A percentile compares a stretch with the other conserved stretches of the same genome.
These are phyloP conservation scores for Hippocampus guttulatus DNA, from an alignment of 2,113 vertebrate genomes.

Conservation along the genomic window DNA sequence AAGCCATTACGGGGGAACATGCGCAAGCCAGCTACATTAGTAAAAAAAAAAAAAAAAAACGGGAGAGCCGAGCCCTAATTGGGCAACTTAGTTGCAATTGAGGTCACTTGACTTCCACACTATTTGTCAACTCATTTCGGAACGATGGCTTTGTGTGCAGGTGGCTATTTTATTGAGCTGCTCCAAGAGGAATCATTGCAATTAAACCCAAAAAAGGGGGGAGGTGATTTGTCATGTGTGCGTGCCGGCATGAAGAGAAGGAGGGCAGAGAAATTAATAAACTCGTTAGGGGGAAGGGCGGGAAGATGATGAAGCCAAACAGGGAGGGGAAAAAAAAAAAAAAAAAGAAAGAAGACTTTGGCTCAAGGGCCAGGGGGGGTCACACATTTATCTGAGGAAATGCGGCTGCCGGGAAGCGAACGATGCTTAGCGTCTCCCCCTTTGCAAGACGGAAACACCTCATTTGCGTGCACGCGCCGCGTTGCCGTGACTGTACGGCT, in stretches of 20 bases:
- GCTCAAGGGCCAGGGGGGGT: constrained; percentile 12
- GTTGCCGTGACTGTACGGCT: constrained; percentile 59
- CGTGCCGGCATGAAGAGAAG: background rate
- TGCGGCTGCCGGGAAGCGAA: constrained; percentile 16
- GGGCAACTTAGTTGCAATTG: background rate
- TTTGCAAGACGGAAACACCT: constrained; percentile 41
- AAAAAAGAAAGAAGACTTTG: background rate
- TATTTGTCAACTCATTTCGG: background rate
- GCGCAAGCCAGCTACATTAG: no score
- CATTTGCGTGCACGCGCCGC: constrained; percentile 21
- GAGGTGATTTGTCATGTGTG: constrained; percentile 31
- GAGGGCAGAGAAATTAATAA: background rate
- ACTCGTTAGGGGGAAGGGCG: no score
- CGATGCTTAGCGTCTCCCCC: constrained; percentile 15
- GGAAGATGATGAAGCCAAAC: background rate
- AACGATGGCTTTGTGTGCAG: background rate
- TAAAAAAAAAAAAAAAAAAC: no score
- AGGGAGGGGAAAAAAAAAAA: constrained; percentile 1
- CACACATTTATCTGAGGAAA: constrained; percentile 35
- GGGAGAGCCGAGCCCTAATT: no score
- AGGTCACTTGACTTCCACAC: background rate
- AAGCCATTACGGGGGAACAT: no score
- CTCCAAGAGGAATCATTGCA: constrained; percentile 47
- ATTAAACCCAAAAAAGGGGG: constrained; percentile 31
- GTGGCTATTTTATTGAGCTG: constrained; percentile 22